These are phyloP conservation scores for Lytechinus pictus DNA, from an alignment of 35 echinoderm and acorn worm genomes.

Conservation along the genomic window DNA sequence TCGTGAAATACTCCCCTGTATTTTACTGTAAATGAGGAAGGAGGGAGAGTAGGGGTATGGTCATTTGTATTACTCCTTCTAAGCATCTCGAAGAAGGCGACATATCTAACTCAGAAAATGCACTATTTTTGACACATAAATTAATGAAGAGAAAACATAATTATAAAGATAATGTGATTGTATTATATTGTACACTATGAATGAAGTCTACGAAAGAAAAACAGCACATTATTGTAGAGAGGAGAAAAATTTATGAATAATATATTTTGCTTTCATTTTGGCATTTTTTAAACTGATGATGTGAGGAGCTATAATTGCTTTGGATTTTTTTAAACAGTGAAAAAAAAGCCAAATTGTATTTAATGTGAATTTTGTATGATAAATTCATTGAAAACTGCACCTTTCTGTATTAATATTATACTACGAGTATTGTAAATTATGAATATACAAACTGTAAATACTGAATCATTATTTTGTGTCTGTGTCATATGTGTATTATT, in stretches of 20 bases:
- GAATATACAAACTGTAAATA: conserved; percentile 58
- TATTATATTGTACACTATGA: conserved; percentile 47
- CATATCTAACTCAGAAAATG: conserved; percentile 33
- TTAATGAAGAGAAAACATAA: conserved; percentile 34
- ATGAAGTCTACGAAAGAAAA: conserved; percentile 7
- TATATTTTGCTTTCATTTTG: conserved; percentile 58
- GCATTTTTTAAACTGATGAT: conserved; percentile 27
- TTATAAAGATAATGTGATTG: conserved; percentile 46
- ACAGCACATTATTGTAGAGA: conserved; percentile 49
- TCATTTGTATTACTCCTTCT: neutral
- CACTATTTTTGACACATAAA: conserved; percentile 39
- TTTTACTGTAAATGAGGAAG: neutral
- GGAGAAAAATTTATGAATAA: conserved; percentile 41
- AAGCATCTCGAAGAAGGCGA: neutral
- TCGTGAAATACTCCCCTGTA: neutral
- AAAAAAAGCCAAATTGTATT: conserved; percentile 54
- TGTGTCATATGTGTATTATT: conserved; percentile 57
- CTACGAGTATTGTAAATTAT: conserved; percentile 51
- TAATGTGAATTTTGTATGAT: conserved; percentile 44
- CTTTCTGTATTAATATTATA: conserved; percentile 56
- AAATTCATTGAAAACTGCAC: neutral
- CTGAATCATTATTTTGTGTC: conserved; percentile 57
- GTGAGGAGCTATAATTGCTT: conserved; percentile 13
- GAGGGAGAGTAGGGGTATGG: neutral
- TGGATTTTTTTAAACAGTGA: conserved; percentile 24